These are phyloP conservation scores for Aeoliscus strigatus DNA, from an alignment of 2,797 vertebrate genomes.

Conservation along the genomic window DNA sequence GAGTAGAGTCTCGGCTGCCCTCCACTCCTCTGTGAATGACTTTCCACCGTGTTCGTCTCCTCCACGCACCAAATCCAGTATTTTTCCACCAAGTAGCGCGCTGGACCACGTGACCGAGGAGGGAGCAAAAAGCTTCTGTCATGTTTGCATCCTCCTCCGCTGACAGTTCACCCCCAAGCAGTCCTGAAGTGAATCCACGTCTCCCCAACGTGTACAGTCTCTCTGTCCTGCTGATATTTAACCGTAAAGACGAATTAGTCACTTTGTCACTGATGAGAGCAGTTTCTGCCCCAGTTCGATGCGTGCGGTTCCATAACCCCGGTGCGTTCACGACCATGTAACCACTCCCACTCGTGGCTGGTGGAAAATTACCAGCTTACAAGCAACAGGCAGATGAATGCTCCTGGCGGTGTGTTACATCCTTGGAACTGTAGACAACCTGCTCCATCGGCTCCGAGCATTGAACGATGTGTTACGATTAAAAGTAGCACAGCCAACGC, in stretches of 20 bases:
- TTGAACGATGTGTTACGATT: too few relatives aligned
- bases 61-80: constrained; percentile 79
- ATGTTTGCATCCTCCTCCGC: constrained; percentile 64
- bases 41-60: constrained; percentile 63
- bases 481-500: too few relatives aligned
- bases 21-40: constrained; percentile 60
- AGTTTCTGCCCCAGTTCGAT: constrained; percentile 56
- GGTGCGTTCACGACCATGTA: constrained; percentile 73
- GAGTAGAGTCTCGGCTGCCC: constrained; percentile 62
- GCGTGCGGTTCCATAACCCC: constrained; percentile 67
- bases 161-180: constrained; percentile 29
- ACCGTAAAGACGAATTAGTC: constrained; percentile 4
- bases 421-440: constrained; percentile 6
- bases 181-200: too few relatives aligned
- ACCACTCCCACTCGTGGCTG: constrained; percentile 83
- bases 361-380: constrained; percentile 87
- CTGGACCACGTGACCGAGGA: constrained; percentile 72
- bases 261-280: constrained; percentile 25
- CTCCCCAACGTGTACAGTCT: too few relatives aligned
- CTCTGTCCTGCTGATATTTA: too few relatives aligned
- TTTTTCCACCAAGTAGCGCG: constrained; percentile 84
- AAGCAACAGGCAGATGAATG: constrained; percentile 73
- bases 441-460: too few relatives aligned
- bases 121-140: constrained; percentile 36
- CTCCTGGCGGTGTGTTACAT: constrained; percentile 30